Base-by-base conservation (phyloP, 2,888 invertebrate species). In the Julus scanicus region DNA sequence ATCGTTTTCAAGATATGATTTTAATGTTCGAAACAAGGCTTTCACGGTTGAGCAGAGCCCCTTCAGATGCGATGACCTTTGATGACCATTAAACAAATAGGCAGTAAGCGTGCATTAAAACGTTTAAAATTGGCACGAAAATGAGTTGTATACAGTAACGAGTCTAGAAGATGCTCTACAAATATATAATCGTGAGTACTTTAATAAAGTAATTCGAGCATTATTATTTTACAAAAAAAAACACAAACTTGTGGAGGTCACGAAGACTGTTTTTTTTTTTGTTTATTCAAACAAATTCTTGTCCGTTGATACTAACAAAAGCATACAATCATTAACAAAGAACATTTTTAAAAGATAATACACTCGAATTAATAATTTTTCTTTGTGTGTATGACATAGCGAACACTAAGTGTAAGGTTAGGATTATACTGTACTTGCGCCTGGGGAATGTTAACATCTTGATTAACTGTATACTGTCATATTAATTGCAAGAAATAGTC, bases 201-300 rank as follows among this genome's bases (percentile, higher is more conserved):
- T 80, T 80, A 80, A 80, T 80, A 80, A 80, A 80, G 80, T 37
- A 80, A 80, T 80, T 80, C 80, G 37, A 80, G 80, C 80, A 80
- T 80, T 29, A 80, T 80, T 29, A 15, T 80, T 4, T 2, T 80
- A 37, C 15, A 1, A 13, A 53, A 53, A 53, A 53, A 53, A 53
- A 53, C 6, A 2, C 11, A 15, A 53, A 15, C 29, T 53, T 13
- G 15, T 4, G 15, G 53, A 15, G 80, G 80, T 80, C 80, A 80
- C 80, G 80, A 80, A 37, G 37, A 13, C 29, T 9, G 13, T 39
- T 39, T 80, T 80, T n/a, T n/a, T 63, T 37, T 53, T 17, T 53
- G 13, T 17, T 53, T 17, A 29, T 37, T 80, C 9, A 9, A 4
- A 11, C 9, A 11, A 9, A 29, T 71, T 80, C 1, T 15, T 80